Evolutionary conservation across 2,113 vertebrate species (phyloP).

Genomic region (Phylloscopus trochiloides): DNA sequence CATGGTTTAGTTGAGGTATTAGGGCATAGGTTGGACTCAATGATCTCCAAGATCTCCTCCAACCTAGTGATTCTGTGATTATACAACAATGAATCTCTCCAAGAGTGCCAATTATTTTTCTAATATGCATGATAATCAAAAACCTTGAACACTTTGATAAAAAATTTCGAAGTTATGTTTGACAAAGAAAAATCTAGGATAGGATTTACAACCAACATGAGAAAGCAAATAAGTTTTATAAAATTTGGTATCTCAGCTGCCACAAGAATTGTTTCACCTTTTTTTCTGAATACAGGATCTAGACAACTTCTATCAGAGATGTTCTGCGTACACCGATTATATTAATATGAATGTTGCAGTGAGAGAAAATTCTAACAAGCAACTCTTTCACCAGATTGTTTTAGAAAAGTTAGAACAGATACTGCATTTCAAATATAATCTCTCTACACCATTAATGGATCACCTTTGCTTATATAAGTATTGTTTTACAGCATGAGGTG

Average conservation of each 20-base stretch:
- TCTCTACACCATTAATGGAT: background rate
- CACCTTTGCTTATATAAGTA: background rate
- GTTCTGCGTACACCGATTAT: fast-evolving
- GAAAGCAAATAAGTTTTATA: background rate
- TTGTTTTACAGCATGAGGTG: background rate
- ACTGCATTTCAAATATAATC: background rate
- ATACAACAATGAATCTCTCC: background rate
- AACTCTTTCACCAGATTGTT: background rate
- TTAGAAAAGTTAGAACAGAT: background rate
- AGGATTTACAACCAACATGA: background rate
- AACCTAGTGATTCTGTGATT: background rate
- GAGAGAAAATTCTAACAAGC: background rate
- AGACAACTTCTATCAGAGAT: background rate
- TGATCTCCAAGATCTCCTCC: background rate
- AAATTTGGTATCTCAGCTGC: background rate
- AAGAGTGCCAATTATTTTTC: background rate
- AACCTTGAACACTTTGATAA: background rate
- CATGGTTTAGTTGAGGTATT: background rate
- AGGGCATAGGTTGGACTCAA: background rate
- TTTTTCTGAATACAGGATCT: background rate
- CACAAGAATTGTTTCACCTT: background rate
- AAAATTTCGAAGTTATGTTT: background rate
- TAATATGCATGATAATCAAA: background rate
- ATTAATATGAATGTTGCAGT: background rate
- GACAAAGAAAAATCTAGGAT: background rate